Evolutionary conservation across 53 echinoderm and acorn worm species (phyloP), one percentile per base, ranked within the genome.

Genomic region (Hippasteria phrygiana): DNA sequence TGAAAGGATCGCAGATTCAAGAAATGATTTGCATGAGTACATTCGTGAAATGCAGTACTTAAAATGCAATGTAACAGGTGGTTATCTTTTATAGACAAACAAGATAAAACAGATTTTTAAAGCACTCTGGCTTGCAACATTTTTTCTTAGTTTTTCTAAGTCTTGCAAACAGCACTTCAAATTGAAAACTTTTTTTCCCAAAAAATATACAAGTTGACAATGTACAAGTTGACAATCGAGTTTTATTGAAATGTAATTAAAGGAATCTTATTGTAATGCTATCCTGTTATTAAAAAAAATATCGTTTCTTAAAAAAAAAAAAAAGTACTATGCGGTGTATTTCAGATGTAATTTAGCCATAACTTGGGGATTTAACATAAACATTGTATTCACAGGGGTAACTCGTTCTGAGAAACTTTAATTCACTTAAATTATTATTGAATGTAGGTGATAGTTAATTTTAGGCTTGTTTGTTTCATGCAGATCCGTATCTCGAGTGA

Each of bases 191-290:
- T 71, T 71, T 71, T 71, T 3, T 72, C 9, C 35, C 72, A 39
- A 39, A 41, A 7, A 20, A 31, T 75, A 32, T 50, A 48, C 29
- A 48, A 36, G 14, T 14, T 48, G 48, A 7, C 31, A 47, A 35
- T 47, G 11, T 75, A 50, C 75, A 28, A 28, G 9, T 31, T 50
- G 26, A 48, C 50, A 48, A 48, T 75, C 50, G 26, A 22, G 29
- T 75, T 48, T 75, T 48, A 75, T 47, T 48, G 32, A 75, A 75
- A 48, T 9, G 29, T 48, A 75, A 46, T 47, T 47, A 50, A 75
- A 75, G 45, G 20, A 50, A 2, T 75, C 47, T 48, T 75, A 74
- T 71, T 37, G 18, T 71, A 36, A 55, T 55, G 26, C 59, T 59
- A 59, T n/a, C n/a, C n/a, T n/a, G n/a, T n/a, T n/a, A n/a, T n/a